Evolutionary conservation across 2,888 invertebrate species (phyloP), one percentile per base, ranked within the genome.

Genomic region (Dynastes grantii): DNA sequence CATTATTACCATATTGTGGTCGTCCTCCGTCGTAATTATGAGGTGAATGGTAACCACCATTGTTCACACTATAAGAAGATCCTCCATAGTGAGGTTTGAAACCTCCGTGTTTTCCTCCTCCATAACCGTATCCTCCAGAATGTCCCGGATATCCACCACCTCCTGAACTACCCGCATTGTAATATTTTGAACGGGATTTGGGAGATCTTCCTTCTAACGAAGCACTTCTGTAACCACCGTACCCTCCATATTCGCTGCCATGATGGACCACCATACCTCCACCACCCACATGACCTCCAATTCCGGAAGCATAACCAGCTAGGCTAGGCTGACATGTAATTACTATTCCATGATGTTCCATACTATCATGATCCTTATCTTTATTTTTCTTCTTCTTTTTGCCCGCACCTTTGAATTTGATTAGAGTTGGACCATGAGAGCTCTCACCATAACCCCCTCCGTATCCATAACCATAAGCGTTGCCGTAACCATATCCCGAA

Each of bases 261-360:
- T 11, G 16, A 27, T 45, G 13, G 1, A 63, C 45, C 13, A 1
- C 27, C 11, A 40, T 51, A 3, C 61, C 16, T 27, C 67, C 55
- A 40, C 77, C 79, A 22, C 65, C 78, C 16, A 80, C 81, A 13
- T 78, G 80, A 4, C 82, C 79, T 13, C 84, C 82, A 65, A 68
- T 29, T 68, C 22, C 49, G 53, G 86, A 83, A 40, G 88, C 87
- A 77, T 88, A 88, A 65, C 89, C 89, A 68, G 88, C 87, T 51
- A 88, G 83, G 78, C 87, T 86, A 13, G 89, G 89, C 84, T 88
- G 88, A 79, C 89, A 89, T n/a, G 88, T 88, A 58, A 89, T 88
- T 3, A 88, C 88, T 45, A 89, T 82, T 8, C 88, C 89, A 79
- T 84, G 86, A 79, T 88, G 87, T n/a, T 82, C 84, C 67, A 80